Evolutionary conservation across 2,797 vertebrate genomes (phyloP), one percentile per base, ranked within the genome.

Genomic region (Tapirus indicus): DNA sequence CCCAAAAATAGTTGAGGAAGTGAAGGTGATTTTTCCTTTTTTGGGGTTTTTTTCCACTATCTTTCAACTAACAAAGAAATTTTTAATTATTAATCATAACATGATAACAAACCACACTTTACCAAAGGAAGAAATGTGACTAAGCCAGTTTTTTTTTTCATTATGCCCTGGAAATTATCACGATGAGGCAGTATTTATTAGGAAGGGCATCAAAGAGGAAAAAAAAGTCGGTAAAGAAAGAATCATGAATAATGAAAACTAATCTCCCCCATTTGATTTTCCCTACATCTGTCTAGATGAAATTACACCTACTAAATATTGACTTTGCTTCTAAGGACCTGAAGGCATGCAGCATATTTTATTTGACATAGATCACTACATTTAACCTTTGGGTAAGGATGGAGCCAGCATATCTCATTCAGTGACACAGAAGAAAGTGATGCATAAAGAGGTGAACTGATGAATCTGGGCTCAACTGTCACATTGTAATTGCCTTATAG

Each of bases 171-270:
- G 79, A 85, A 92, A 93, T 89, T 83, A 93, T 32, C 41, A 75
- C 75, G 41, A 95, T 29, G 25, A 92, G 68, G 66, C n/a, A 41
- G 20, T 68, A 92, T 92, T 93, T 96, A 86, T 92, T 92, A 93
- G 83, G 25, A 89, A 94, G 13, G 27, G 27, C 38, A 64, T 88
- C 82, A 80, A 62, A 96, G 86, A 68, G n/a, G 7, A 18, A 68
- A 41, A 64, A 96, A 94, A 83, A 95, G n/a, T 90, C 14, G 56
- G 84, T 91, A 92, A 75, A 95, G 92, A 95, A 87, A 95, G 66
- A 94, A 49, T 87, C 96, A 97, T 96, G 97, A 98, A 97, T 97
- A 97, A 97, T 97, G 90, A 97, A 97, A 97, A 85, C 54, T 47
- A 92, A 97, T 92, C 92, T 97, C 66, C 92, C 89, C 79, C 54